Evolutionary conservation across 92 coral and sea anemone species (phyloP), one percentile per base, ranked within the genome.

Genomic region (Porites divaricata): DNA sequence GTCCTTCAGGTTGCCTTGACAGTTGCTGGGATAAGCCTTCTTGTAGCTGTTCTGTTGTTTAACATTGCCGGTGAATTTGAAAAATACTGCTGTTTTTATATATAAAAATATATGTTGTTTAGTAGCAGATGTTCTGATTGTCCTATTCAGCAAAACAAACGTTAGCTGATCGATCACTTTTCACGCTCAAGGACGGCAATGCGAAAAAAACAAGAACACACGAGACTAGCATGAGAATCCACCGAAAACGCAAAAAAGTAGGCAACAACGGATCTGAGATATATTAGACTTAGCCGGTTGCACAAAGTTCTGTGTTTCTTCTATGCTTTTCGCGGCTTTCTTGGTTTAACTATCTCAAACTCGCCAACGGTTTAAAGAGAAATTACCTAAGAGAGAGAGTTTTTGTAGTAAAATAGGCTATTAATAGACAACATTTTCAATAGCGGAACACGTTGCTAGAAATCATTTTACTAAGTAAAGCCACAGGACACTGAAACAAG

Each of bases 371-470:
- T 15, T 67, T 26, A 16, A 54, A 80, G 14, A 41, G 16, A 51
- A 72, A 26, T 26, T 21, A 14, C 41, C 4, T 45, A 21, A 69
- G 14, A 57, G 20, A 61, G 68, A 76, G n/a, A 28, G 45, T 52
- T 14, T 57, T 68, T 59, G 61, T 58, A 17, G 53, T 19, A 28
- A 54, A 68, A 68, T 68, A 68, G 4, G 28, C 52, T 58, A 58
- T 81, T 62, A 71, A 72, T 72, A 72, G 61, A 69, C 78, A 22
- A 15, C 72, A 15, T 14, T 53, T 72, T 72, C 86, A 72, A 81
- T 59, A 50, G 68, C 70, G 17, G 78, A 72, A 72, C 86, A 81
- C 86, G 86, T 81, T 81, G 1, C 48, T 49, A 45, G 12, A 28
- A 71, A 56, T 21, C 66, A 48, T 17, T 45, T 72, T 58, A 72